Conservation (phyloP, 2,113 vertebrate species). For the Ammodytes marinus region DNA sequence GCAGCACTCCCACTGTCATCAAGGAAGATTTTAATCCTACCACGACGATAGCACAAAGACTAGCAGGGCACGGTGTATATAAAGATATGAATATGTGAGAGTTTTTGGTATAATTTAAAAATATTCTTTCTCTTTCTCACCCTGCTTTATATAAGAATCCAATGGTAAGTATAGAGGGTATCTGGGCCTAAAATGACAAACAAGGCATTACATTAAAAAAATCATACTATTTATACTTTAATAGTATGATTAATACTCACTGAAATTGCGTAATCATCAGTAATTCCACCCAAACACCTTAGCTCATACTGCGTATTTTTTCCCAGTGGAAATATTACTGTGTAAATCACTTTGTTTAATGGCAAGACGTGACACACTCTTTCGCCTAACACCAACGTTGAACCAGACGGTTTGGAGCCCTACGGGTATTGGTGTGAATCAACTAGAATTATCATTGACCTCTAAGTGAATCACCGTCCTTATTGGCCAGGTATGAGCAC, state of each 20-base stretch:
- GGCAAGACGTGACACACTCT: conserved; percentile 58
- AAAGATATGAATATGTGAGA: background rate
- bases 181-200: background rate
- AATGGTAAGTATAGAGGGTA: background rate
- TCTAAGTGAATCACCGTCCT: conserved; percentile 74
- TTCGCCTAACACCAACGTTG: conserved; percentile 60
- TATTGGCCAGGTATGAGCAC: conserved; percentile 74
- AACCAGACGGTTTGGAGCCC: conserved; percentile 71
- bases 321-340: background rate
- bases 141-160: background rate
- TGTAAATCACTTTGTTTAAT: conserved; percentile 61
- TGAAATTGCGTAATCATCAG: background rate
- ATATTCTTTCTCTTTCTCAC: background rate
- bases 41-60: background rate
- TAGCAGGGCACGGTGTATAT: background rate
- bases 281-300: background rate
- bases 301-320: conserved; percentile 6
- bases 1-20: conserved; percentile 53
- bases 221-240: background rate
- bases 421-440: conserved; percentile 63
- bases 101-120: background rate
- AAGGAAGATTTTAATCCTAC: conserved; percentile 46
- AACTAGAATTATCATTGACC: conserved; percentile 72
- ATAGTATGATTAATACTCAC: too few species aligned
- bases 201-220: background rate